Evolutionary conservation across 2,888 invertebrate genomes (phyloP).

Genomic region (Drosophila mayaguana): DNA sequence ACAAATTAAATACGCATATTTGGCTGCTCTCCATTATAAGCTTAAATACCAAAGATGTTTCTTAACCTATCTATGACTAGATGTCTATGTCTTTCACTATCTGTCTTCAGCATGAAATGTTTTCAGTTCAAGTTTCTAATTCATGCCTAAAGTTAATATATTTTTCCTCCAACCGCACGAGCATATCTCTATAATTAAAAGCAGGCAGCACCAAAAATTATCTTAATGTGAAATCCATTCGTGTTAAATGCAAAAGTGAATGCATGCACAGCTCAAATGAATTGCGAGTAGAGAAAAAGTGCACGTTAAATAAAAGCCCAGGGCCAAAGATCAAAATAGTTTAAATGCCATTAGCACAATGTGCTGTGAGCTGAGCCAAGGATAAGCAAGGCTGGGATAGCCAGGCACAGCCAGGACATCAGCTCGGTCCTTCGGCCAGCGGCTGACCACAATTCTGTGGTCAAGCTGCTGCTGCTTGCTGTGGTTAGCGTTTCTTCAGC

Average conservation of each 20-base stretch:
- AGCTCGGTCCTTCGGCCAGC: slow-evolving; percentile 10
- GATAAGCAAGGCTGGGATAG: slow-evolving; percentile 7
- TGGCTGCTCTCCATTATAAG: too few relatives aligned
- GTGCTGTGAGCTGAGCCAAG: slow-evolving; percentile 28
- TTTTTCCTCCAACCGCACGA: not conserved
- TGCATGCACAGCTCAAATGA: slow-evolving; percentile 17
- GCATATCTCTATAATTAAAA: not conserved
- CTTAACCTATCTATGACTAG: not conserved
- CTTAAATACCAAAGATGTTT: too few relatives aligned
- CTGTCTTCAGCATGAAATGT: too few relatives aligned
- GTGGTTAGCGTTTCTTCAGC: slow-evolving; percentile 28
- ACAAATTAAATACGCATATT: too few relatives aligned
- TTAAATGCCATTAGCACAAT: slow-evolving; percentile 65
- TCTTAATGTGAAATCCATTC: slow-evolving; percentile 6
- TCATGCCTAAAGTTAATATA: too few relatives aligned
- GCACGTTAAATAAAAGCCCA: slow-evolving; percentile 17
- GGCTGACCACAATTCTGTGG: slow-evolving; percentile 64
- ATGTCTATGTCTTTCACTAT: too few relatives aligned
- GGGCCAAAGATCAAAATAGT: slow-evolving; percentile 56
- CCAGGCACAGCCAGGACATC: slow-evolving; percentile 31
- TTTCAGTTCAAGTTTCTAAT: too few relatives aligned
- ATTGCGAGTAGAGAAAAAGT: not conserved
- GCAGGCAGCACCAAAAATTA: not conserved
- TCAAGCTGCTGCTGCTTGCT: slow-evolving; percentile 44
- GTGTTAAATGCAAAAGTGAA: slow-evolving; percentile 7